Conservation (phyloP, 2,888 invertebrate genomes). For the Limulus polyphemus region DNA sequence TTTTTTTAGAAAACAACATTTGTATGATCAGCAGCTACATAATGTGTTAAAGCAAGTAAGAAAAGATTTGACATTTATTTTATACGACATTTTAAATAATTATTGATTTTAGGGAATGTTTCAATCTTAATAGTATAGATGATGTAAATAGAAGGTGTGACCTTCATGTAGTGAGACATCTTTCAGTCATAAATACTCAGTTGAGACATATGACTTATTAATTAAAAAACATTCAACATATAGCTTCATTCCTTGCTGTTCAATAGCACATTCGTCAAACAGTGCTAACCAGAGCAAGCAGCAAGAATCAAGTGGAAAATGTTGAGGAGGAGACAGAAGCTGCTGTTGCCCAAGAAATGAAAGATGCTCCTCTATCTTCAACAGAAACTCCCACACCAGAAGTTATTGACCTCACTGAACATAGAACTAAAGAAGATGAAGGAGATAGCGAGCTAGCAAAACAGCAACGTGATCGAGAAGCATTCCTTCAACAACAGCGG, state of each 20-base stretch:
- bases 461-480: slow-evolving; percentile 39
- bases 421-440: slow-evolving; percentile 8
- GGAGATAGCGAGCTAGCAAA: slow-evolving; percentile 44
- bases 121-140: too few relatives aligned
- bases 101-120: too few relatives aligned
- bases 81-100: too few relatives aligned
- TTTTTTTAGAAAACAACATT: slow-evolving; percentile 40
- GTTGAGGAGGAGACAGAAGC: slow-evolving; percentile 41
- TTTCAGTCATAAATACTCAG: too few relatives aligned
- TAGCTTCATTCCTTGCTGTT: not conserved
- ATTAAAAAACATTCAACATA: too few relatives aligned
- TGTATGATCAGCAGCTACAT: slow-evolving; percentile 30
- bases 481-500: slow-evolving; percentile 52
- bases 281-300: slow-evolving; percentile 62
- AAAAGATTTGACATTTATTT: too few relatives aligned
- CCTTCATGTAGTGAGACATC: too few relatives aligned
- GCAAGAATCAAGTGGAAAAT: slow-evolving; percentile 43
- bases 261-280: slow-evolving; percentile 72
- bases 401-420: slow-evolving; percentile 63
- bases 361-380: slow-evolving; percentile 28
- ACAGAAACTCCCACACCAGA: slow-evolving; percentile 28
- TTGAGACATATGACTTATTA: too few relatives aligned
- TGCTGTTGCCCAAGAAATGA: slow-evolving; percentile 38
- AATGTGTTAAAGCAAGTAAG: slow-evolving; percentile 34
- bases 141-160: too few relatives aligned